Conservation (phyloP, 1,140 invertebrate species). For the Heterodera schachtii region DNA sequence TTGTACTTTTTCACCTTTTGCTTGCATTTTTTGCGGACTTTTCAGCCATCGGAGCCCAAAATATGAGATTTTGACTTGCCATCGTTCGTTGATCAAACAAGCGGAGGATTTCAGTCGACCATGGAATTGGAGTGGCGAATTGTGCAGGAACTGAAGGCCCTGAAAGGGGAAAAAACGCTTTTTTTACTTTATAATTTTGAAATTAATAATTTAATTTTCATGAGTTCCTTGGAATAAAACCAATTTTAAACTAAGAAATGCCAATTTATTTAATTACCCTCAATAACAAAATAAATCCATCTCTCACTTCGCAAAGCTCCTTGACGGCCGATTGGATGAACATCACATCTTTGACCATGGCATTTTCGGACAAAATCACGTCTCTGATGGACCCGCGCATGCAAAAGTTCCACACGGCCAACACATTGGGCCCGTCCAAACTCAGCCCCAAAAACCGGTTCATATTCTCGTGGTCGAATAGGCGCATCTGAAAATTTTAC, state of each 20-base stretch:
- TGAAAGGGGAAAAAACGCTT: slow-evolving; percentile 26
- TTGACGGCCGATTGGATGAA: slow-evolving; percentile 62
- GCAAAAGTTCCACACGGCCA: slow-evolving; percentile 62
- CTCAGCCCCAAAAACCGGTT: slow-evolving; percentile 83
- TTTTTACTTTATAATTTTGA: slow-evolving; percentile 70
- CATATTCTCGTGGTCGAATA: slow-evolving; percentile 84
- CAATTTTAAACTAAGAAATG: background rate
- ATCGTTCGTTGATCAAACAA: background rate
- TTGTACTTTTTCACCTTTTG: slow-evolving; percentile 20
- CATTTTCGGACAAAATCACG: slow-evolving; percentile 52
- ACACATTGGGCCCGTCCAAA: slow-evolving; percentile 73
- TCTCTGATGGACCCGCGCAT: slow-evolving; percentile 55
- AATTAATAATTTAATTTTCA: slow-evolving; percentile 75
- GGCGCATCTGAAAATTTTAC: slow-evolving; percentile 70
- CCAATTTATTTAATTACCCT: background rate
- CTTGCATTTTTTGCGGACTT: slow-evolving; percentile 13
- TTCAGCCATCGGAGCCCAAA: background rate
- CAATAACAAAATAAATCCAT: background rate
- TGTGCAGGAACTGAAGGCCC: slow-evolving; percentile 51
- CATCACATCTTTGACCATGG: slow-evolving; percentile 55
- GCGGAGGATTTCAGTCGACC: no score
- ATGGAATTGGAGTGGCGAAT: slow-evolving; percentile 7
- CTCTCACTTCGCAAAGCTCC: slow-evolving; percentile 45
- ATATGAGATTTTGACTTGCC: no score
- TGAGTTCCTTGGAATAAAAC: slow-evolving; percentile 74